Percentiles rank a stretch among this genome's conserved stretches.
These are phyloP conservation scores for Echinarachnius parma DNA, from an alignment of 53 echinoderm and acorn worm species.

Conservation along the genomic window DNA sequence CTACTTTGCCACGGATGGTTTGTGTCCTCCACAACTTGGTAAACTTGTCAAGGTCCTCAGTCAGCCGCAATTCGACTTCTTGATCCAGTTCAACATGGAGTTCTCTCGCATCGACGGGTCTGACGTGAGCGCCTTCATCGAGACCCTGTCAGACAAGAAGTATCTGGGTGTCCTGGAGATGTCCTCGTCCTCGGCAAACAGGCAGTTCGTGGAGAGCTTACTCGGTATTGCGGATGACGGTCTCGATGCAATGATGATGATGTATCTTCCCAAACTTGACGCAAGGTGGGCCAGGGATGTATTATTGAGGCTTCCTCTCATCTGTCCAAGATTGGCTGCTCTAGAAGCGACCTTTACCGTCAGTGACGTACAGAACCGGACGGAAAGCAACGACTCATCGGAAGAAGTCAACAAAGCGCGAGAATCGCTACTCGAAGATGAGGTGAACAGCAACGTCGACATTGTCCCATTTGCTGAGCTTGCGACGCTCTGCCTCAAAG, in stretches of 20 bases:
- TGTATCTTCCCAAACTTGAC: slow-evolving; percentile 22
- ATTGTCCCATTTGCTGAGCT: slow-evolving; percentile 7
- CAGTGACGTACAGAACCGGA: neutral
- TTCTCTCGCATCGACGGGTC: slow-evolving; percentile 21
- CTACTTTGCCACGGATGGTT: slow-evolving; percentile 20
- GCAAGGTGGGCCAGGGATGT: slow-evolving; percentile 21
- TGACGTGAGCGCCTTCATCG: slow-evolving; percentile 20
- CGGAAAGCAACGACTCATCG: neutral
- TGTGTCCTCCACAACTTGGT: slow-evolving; percentile 8
- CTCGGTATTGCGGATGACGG: slow-evolving; percentile 8
- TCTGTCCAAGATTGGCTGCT: slow-evolving; percentile 24
- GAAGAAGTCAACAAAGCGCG: neutral
- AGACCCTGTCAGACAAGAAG: slow-evolving; percentile 11
- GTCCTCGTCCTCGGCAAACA: slow-evolving; percentile 2
- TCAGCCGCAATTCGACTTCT: slow-evolving; percentile 23
- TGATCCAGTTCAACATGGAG: slow-evolving; percentile 35
- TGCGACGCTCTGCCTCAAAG: slow-evolving; percentile 10
- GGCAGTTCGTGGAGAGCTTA: slow-evolving; percentile 20
- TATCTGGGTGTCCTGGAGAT: slow-evolving; percentile 29
- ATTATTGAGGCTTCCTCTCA: slow-evolving; percentile 14
- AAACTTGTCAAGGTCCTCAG: slow-evolving; percentile 16
- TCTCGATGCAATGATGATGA: slow-evolving; percentile 12
- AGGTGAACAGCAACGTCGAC: neutral
- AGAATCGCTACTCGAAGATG: neutral
- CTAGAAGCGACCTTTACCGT: slow-evolving; percentile 18